These are phyloP conservation scores for Pampus argenteus DNA, from an alignment of 2,797 vertebrate species.

Conservation along the genomic window DNA sequence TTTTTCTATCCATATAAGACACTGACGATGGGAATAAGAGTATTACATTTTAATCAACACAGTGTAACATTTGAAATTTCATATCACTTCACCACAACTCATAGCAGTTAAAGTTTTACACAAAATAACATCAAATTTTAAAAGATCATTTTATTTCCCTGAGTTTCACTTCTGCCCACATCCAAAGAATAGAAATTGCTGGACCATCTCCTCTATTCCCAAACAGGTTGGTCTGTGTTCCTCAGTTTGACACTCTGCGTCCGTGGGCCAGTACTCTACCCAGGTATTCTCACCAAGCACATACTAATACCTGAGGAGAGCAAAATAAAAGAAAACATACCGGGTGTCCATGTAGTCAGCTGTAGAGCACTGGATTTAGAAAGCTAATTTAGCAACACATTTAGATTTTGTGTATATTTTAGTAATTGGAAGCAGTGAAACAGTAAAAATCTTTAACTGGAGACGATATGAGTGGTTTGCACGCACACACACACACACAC, in stretches of 20 bases:
- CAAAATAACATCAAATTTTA: constrained; percentile 1
- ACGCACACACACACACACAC: not conserved
- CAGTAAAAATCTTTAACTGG: not conserved
- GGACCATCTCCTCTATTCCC: constrained; percentile 46
- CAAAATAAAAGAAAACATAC: constrained; percentile 2
- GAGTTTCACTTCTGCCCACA: constrained; percentile 1
- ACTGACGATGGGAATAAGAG: constrained; percentile 1
- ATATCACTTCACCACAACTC: not conserved
- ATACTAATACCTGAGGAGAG: constrained; percentile 64
- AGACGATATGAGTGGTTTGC: not conserved
- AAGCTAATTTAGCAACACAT: not conserved
- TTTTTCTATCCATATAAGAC: no score
- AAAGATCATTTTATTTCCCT: not conserved
- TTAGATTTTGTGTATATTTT: not conserved
- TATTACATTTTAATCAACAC: constrained; percentile 6
- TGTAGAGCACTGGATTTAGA: not conserved
- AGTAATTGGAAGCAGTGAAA: not conserved
- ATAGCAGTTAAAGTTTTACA: not conserved
- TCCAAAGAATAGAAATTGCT: not conserved
- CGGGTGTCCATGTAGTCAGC: not conserved
- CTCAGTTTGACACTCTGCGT: constrained; percentile 41
- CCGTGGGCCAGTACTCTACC: constrained; percentile 78
- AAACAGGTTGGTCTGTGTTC: constrained; percentile 33
- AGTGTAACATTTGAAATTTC: not conserved
- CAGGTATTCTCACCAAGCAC: constrained; percentile 71